Evolutionary conservation across 2,113 vertebrate species (phyloP).

Genomic region (Elaphurus davidianus): DNA sequence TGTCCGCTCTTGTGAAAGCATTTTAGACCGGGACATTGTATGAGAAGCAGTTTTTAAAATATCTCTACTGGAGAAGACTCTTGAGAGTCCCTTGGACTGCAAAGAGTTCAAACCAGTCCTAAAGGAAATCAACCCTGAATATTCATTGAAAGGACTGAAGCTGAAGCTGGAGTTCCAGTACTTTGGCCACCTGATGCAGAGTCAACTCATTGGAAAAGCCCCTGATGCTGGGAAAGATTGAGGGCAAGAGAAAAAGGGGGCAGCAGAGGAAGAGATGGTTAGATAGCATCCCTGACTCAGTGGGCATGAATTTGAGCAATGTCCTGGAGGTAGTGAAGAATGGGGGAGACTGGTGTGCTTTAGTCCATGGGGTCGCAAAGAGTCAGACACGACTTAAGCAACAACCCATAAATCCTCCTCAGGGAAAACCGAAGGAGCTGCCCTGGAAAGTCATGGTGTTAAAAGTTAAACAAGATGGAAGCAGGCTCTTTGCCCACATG

Average conservation of each 20-base stretch:
- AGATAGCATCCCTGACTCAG: neutral
- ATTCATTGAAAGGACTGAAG: neutral
- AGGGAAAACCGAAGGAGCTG: neutral
- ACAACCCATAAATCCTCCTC: neutral
- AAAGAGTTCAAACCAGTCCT: neutral
- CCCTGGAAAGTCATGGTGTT: neutral
- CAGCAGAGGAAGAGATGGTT: neutral
- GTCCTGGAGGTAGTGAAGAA: neutral
- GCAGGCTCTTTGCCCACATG: fast-evolving
- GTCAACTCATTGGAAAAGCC: neutral
- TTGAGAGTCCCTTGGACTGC: neutral
- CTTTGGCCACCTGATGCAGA: neutral
- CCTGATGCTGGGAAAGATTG: neutral
- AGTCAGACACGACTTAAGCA: neutral
- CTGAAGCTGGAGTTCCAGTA: neutral
- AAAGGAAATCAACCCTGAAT: neutral
- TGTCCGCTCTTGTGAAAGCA: neutral
- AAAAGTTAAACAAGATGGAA: neutral
- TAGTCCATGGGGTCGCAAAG: neutral
- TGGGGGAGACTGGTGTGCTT: neutral
- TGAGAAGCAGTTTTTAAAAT: neutral
- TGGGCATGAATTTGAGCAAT: neutral
- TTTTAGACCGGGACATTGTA: neutral
- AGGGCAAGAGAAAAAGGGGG: neutral
- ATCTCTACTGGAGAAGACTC: neutral